A percentile compares a stretch with the other conserved stretches of the same genome.
Conservation (phyloP, 2,797 vertebrate species). For the Chiloscyllium punctatum region DNA sequence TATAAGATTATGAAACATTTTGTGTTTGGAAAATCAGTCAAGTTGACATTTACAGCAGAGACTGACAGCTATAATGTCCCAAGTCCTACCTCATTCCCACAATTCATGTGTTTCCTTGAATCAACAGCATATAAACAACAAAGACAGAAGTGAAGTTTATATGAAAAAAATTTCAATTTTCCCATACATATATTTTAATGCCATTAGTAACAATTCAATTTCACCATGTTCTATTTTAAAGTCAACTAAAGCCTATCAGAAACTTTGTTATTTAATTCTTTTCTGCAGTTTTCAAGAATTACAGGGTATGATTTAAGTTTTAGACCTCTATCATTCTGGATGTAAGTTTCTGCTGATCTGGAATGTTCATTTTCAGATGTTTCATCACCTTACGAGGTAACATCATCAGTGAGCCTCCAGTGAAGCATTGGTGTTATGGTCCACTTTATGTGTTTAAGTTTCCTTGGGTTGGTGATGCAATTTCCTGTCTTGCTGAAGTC, state of each 20-base stretch:
- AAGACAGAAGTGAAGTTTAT: neutral
- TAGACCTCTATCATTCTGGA: neutral
- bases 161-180: neutral
- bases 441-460: no score
- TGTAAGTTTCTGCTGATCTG: no score
- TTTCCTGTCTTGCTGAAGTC: no score
- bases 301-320: neutral
- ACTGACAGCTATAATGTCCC: neutral
- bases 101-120: neutral
- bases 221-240: neutral
- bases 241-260: neutral
- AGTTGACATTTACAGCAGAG: neutral
- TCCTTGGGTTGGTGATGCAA: no score
- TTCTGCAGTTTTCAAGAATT: neutral
- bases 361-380: no score
- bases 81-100: no score
- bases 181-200: neutral
- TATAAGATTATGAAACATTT: neutral
- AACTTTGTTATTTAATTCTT: neutral
- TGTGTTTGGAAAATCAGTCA: neutral
- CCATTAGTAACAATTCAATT: neutral
- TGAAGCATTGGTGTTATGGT: no score
- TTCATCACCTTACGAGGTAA: no score
- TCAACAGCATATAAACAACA: neutral
- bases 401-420: no score